Evolutionary conservation across 2,888 invertebrate genomes (phyloP).

Genomic region (Tortrix viridana): DNA sequence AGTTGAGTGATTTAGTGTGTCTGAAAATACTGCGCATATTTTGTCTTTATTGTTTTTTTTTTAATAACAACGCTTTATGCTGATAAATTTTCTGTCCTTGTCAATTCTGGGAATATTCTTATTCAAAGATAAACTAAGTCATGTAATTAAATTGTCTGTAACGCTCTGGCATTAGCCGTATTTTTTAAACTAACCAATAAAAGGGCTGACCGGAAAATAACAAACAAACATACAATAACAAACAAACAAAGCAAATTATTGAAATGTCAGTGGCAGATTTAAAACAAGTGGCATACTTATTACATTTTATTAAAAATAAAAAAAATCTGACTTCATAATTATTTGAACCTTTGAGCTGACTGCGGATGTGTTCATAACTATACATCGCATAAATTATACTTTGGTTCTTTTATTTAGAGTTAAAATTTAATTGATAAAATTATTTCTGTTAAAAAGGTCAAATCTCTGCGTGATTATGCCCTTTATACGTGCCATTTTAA

Average conservation of each 20-base stretch:
- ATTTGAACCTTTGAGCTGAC: background rate
- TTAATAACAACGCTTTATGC: too few species aligned
- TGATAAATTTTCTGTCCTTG: too few species aligned
- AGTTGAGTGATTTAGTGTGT: background rate
- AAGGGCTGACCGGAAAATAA: too few species aligned
- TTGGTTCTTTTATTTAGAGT: background rate
- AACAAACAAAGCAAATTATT: background rate
- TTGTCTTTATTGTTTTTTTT: too few species aligned
- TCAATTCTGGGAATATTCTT: too few species aligned
- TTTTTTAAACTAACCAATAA: too few species aligned
- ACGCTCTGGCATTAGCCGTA: too few species aligned
- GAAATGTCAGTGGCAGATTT: slow-evolving; percentile 16
- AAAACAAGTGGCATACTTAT: slow-evolving; percentile 16
- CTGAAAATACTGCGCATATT: too few species aligned
- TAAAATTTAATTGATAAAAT: background rate
- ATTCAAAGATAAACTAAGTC: too few species aligned
- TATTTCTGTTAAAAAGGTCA: slow-evolving; percentile 2
- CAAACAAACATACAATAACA: too few species aligned
- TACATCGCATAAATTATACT: background rate
- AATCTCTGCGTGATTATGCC: slow-evolving; percentile 18
- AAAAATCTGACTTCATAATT: background rate
- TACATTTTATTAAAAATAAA: background rate
- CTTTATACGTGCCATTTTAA: slow-evolving; percentile 12
- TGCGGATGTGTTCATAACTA: background rate
- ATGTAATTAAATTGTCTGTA: too few species aligned